Evolutionary conservation across 2,888 invertebrate genomes (phyloP).

Genomic region (Platycheirus rosarum): DNA sequence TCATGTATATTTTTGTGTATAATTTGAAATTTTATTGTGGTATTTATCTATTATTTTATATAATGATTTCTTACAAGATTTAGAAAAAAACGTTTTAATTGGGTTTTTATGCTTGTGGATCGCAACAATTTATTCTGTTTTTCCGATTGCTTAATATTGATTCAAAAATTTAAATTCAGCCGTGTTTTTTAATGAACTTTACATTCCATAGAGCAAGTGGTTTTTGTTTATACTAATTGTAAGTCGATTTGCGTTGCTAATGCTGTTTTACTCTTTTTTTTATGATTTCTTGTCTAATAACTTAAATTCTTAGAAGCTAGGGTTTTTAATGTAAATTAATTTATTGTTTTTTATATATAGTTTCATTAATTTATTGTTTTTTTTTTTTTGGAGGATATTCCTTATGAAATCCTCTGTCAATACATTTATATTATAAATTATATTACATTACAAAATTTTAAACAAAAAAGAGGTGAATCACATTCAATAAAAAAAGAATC

Average conservation of each 20-base stretch:
- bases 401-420: constrained; percentile 53
- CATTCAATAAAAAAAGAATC: constrained; percentile 59
- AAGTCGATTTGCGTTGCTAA: constrained; percentile 57
- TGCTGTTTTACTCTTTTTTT: constrained; percentile 40
- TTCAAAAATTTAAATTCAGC: constrained; percentile 49
- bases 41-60: constrained; percentile 33
- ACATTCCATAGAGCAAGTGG: constrained; percentile 63
- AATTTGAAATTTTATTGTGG: constrained; percentile 48
- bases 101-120: constrained; percentile 30
- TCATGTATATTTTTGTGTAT: constrained; percentile 61
- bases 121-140: constrained; percentile 23
- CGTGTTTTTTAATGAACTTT: constrained; percentile 35
- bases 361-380: constrained; percentile 50
- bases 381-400: constrained; percentile 44
- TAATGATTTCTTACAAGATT: constrained; percentile 52
- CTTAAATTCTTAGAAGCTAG: constrained; percentile 64
- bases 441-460: constrained; percentile 59
- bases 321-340: constrained; percentile 51
- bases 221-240: constrained; percentile 47
- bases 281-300: constrained; percentile 49
- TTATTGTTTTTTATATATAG: constrained; percentile 47
- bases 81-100: constrained; percentile 37
- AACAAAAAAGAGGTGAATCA: constrained; percentile 65
- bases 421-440: constrained; percentile 46
- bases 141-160: constrained; percentile 25